Evolutionary conservation across 2,797 vertebrate species (phyloP).

Genomic region (Pogonophryne albipinna): DNA sequence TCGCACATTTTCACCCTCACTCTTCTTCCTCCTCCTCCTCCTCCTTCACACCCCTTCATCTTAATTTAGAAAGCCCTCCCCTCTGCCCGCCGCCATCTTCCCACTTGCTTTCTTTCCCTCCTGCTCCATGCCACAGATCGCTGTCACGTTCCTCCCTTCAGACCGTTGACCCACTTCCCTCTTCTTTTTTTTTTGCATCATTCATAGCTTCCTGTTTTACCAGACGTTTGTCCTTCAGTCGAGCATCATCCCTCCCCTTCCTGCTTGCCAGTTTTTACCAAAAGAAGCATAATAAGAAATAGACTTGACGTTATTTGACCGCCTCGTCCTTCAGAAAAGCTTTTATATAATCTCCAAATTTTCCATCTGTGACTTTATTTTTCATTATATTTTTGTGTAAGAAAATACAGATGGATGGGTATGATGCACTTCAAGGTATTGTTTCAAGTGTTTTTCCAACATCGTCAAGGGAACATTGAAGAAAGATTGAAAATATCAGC

Average conservation of each 20-base stretch:
- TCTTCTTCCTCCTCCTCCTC: slow-evolving; percentile 47
- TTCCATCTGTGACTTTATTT: background rate
- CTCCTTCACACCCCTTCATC: slow-evolving; percentile 71
- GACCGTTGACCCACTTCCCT: slow-evolving; percentile 86
- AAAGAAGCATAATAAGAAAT: slow-evolving; percentile 48
- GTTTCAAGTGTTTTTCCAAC: slow-evolving; percentile 10
- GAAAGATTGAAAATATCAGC: slow-evolving; percentile 14
- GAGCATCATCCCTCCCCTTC: slow-evolving; percentile 55
- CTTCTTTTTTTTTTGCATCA: slow-evolving; percentile 45
- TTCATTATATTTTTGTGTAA: background rate
- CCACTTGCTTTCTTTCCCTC: slow-evolving; percentile 66
- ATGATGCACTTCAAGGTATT: slow-evolving; percentile 17
- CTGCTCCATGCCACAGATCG: slow-evolving; percentile 77
- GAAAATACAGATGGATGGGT: slow-evolving; percentile 8
- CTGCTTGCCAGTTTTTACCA: slow-evolving; percentile 32
- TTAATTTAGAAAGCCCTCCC: slow-evolving; percentile 79
- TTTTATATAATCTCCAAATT: slow-evolving; percentile 26
- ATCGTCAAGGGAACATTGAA: slow-evolving; percentile 25
- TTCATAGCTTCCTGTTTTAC: slow-evolving; percentile 55
- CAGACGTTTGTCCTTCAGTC: slow-evolving; percentile 75
- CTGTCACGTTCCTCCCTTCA: slow-evolving; percentile 82
- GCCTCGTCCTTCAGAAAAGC: slow-evolving; percentile 37
- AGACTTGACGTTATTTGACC: slow-evolving; percentile 16
- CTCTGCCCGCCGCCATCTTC: slow-evolving; percentile 66
- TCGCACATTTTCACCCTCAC: slow-evolving; percentile 51